Conservation (phyloP, 2,888 invertebrate species). For the Camptogramma bilineatum region DNA sequence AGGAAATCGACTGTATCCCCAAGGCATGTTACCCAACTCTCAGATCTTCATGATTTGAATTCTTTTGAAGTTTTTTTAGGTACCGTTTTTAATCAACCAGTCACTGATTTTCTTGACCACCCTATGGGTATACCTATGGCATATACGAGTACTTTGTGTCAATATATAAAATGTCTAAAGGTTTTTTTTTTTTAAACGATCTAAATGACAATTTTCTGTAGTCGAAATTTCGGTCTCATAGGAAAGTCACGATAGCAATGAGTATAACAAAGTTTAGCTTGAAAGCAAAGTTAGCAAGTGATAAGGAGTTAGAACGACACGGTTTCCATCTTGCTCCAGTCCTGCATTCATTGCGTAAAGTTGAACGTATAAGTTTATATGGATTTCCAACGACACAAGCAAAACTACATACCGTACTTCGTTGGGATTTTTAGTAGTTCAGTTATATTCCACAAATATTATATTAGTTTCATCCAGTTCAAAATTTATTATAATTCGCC, state of each 20-base stretch:
- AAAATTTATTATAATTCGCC: no score
- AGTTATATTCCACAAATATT: neutral
- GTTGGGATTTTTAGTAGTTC: neutral
- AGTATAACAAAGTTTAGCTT: conserved; percentile 1
- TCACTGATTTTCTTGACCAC: no score
- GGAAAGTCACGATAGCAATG: neutral
- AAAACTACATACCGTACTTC: neutral
- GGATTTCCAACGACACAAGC: neutral
- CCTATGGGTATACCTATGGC: no score
- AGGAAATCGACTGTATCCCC: no score
- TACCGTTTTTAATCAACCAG: no score
- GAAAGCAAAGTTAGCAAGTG: conserved; percentile 1
- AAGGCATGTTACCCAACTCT: no score
- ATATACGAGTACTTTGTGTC: no score
- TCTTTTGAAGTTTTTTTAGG: no score
- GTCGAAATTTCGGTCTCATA: neutral
- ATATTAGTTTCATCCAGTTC: no score
- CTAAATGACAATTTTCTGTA: neutral
- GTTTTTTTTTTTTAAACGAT: neutral
- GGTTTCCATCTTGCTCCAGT: conserved; percentile 3
- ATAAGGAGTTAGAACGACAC: conserved; percentile 4
- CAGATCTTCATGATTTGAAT: no score
- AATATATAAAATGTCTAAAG: no score
- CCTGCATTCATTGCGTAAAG: conserved; percentile 1
- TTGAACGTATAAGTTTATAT: neutral